A percentile compares a stretch with the other conserved stretches of the same genome.
These are phyloP conservation scores for Cyanoderma ruficeps DNA, from an alignment of 2,113 vertebrate species.

Conservation along the genomic window DNA sequence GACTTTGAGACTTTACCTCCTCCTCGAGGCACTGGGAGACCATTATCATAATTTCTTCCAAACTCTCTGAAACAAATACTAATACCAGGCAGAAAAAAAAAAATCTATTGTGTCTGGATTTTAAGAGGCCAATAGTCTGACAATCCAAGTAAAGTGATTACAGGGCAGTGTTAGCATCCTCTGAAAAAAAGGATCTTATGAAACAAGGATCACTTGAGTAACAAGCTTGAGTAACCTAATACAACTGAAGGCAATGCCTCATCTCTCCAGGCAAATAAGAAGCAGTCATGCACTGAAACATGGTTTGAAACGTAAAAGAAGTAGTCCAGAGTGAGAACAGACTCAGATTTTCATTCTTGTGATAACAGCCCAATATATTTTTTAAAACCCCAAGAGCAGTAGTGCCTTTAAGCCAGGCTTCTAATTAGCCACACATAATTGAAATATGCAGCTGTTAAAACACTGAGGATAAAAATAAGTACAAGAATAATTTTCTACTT, in stretches of 20 bases:
- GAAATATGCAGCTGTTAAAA: conserved; percentile 48
- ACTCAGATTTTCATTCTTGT: neutral
- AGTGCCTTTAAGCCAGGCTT: conserved; percentile 22
- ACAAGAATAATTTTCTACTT: conserved; percentile 18
- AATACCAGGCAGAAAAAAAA: neutral
- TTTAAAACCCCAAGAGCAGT: neutral
- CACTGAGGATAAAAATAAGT: conserved; percentile 35
- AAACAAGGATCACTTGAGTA: neutral
- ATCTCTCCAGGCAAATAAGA: neutral
- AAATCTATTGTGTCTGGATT: neutral
- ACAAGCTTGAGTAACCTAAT: neutral
- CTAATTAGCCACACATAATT: conserved; percentile 16
- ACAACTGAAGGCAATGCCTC: neutral
- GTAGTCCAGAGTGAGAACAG: neutral
- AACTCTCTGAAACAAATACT: neutral
- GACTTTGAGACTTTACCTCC: neutral
- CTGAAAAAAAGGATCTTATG: neutral
- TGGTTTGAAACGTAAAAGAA: neutral
- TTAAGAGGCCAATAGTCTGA: neutral
- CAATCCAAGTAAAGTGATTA: neutral
- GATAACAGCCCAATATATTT: neutral
- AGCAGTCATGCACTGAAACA: neutral
- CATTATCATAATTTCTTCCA: neutral
- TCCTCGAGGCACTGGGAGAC: neutral
- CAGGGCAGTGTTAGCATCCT: neutral